Evolutionary conservation across 2,113 vertebrate species (phyloP).

Genomic region (Myxocyprinus asiaticus): DNA sequence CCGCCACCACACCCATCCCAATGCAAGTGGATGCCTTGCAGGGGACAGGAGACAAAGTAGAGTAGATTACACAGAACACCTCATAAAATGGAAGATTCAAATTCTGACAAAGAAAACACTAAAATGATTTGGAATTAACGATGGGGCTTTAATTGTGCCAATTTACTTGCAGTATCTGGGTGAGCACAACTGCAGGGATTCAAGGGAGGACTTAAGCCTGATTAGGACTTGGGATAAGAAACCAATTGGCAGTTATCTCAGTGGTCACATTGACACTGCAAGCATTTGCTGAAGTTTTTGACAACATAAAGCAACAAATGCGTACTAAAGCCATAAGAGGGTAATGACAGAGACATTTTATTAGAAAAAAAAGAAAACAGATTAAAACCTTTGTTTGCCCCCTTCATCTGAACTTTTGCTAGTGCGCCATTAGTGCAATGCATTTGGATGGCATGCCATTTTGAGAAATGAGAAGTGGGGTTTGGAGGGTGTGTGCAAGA

Average conservation of each 20-base stretch:
- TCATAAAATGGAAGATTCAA: constrained; percentile 55
- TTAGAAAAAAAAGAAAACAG: constrained; percentile 64
- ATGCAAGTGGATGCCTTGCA: constrained; percentile 81
- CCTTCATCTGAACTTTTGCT: constrained; percentile 63
- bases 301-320: constrained; percentile 67
- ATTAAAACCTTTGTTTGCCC: constrained; percentile 64
- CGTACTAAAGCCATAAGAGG: constrained; percentile 66
- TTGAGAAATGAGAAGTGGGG: constrained; percentile 38
- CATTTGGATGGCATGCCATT: constrained; percentile 59
- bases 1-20: constrained; percentile 66
- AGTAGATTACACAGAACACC: constrained; percentile 69
- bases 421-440: constrained; percentile 53
- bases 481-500: constrained; percentile 41
- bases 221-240: constrained; percentile 60
- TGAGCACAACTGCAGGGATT: constrained; percentile 91
- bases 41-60: constrained; percentile 85
- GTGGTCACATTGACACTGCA: constrained; percentile 49
- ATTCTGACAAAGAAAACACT: constrained; percentile 49
- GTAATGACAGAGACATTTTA: constrained; percentile 65
- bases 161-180: constrained; percentile 88
- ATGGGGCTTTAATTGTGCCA: constrained; percentile 79
- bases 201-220: constrained; percentile 62
- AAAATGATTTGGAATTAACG: constrained; percentile 50
- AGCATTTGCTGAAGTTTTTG: constrained; percentile 69
- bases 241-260: constrained; percentile 64